Percentiles rank a stretch among this genome's conserved stretches.
Evolutionary conservation across 2,888 invertebrate genomes (phyloP).

Genomic region (Aphelenchoides bicaudatus): DNA sequence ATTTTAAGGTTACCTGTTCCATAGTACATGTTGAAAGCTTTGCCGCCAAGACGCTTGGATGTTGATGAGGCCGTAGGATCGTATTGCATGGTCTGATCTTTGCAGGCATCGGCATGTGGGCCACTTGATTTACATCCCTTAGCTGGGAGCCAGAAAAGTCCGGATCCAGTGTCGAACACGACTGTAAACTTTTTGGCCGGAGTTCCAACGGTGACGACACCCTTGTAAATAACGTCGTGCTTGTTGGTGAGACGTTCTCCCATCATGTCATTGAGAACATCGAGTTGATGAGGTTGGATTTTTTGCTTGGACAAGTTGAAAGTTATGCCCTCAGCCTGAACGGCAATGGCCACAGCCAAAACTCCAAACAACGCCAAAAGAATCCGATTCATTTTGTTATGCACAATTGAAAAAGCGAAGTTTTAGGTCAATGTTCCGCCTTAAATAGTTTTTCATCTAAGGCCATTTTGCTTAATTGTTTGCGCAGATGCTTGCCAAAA

Average conservation of each 20-base stretch:
- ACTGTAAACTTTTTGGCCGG: not conserved
- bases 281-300: too few relatives aligned
- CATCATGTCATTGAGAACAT: too few relatives aligned
- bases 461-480: too few relatives aligned
- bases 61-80: not conserved
- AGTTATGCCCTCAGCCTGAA: too few relatives aligned
- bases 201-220: constrained; percentile 3
- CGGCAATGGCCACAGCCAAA: too few relatives aligned
- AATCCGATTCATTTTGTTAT: too few relatives aligned
- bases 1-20: not conserved
- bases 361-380: too few relatives aligned
- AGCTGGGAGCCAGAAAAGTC: not conserved
- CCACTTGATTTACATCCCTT: constrained; percentile 1
- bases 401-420: too few relatives aligned
- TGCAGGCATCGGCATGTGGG: constrained; percentile 11
- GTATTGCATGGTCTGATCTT: not conserved
- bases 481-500: too few relatives aligned
- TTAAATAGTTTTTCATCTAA: too few relatives aligned
- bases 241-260: not conserved
- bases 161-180: not conserved
- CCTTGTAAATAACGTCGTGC: constrained; percentile 11
- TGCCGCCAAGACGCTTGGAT: not conserved
- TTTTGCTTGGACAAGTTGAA: too few relatives aligned
- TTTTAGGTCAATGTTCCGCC: too few relatives aligned
- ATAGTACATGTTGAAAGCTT: not conserved